Conservation (phyloP, 2,888 invertebrate species). For the Brenthis ino region DNA sequence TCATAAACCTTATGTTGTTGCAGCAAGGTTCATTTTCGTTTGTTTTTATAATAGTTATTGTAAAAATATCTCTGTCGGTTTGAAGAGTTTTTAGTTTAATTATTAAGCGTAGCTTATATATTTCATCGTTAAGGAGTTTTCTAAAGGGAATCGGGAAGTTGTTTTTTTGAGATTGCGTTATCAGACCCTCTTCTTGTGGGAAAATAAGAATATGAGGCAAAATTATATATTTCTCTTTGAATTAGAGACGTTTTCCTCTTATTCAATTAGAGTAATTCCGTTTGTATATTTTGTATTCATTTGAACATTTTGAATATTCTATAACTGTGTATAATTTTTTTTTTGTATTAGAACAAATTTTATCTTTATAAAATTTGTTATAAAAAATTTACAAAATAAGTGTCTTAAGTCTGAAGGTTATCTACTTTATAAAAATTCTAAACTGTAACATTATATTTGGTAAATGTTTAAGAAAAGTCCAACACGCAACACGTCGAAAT, state of each 20-base stretch:
- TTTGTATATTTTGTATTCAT: too few species aligned
- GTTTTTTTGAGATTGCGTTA: slow-evolving; percentile 15
- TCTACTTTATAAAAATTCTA: too few species aligned
- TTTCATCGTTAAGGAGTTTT: slow-evolving; percentile 31
- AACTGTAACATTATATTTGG: too few species aligned
- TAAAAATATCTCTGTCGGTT: slow-evolving; percentile 5
- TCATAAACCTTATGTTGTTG: not conserved
- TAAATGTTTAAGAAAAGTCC: too few species aligned
- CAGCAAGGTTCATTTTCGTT: slow-evolving; percentile 14
- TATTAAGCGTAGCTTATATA: slow-evolving; percentile 37
- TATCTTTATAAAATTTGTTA: too few species aligned
- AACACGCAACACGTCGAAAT: too few species aligned
- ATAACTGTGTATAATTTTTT: too few species aligned
- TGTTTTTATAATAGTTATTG: not conserved
- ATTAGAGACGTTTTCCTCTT: not conserved
- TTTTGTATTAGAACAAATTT: too few species aligned
- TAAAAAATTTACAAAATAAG: too few species aligned
- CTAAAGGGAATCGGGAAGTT: slow-evolving; percentile 19
- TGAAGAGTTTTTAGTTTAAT: slow-evolving; percentile 37
- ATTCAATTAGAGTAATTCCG: too few species aligned
- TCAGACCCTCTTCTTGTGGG: slow-evolving; percentile 13
- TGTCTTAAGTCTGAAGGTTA: too few species aligned
- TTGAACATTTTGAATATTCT: too few species aligned
- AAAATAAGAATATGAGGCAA: not conserved
- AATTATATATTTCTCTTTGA: not conserved